Base-by-base conservation (phyloP, 1,140 invertebrate genomes). In the Lepidurus apus region DNA sequence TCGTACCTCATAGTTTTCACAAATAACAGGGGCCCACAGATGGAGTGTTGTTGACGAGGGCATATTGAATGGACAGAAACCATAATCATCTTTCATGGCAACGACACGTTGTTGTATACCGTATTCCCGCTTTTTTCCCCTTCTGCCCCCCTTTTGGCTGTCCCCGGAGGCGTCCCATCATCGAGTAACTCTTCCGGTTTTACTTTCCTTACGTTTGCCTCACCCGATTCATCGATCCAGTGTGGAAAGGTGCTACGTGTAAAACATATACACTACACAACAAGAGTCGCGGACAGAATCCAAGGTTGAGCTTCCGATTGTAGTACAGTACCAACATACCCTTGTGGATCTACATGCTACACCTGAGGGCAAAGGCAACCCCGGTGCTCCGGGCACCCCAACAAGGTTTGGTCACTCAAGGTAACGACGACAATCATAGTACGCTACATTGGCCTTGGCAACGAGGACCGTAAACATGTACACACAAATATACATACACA, bases 391-490 rank as follows among this genome's bases (percentile, higher is more conserved):
- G 21, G 53, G 34, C 34, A 47, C 45, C 17, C 17, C 5, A 65
- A 65, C 21, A 21, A 65, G 9, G 17, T 65, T n/a, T 65, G 13
- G 6, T 65, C n/a, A 9, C 17, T 65, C 17, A n/a, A n/a, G 21
- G 17, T 65, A 65, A 65, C 53, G 13, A n/a, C 21, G 17, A 13
- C 53, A n/a, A n/a, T 13, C 21, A 65, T 13, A 65, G 17, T 17
- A 65, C 17, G 53, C 21, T 65, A 65, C 53, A 65, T 17, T 21
- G 53, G 53, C 53, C 53, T 65, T 65, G 53, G 53, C 53, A 65
- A 65, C 53, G 53, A 3, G 10, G 17, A 65, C 53, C 8, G 53
- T 65, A 65, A 65, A 65, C 53, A 65, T 21, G 8, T 65, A 65
- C 53, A 65, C 53, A 65, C 53, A 65, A 1, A 34, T 34, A 34